These are phyloP conservation scores for Neomicropteryx cornuta DNA, from an alignment of 1,140 invertebrate genomes.

Conservation along the genomic window DNA sequence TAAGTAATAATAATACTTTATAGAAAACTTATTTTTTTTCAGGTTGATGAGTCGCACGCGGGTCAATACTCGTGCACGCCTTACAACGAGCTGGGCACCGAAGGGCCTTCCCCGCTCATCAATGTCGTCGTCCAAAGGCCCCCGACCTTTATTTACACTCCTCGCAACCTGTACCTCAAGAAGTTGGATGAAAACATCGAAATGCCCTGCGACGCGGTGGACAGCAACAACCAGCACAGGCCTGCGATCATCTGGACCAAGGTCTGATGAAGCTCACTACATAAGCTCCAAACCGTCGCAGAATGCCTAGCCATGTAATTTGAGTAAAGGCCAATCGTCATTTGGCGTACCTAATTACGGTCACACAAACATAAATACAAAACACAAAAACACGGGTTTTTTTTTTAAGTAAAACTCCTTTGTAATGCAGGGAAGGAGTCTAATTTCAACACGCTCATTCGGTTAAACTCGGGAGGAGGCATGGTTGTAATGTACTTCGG, in stretches of 20 bases:
- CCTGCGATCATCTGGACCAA: constrained; percentile 79
- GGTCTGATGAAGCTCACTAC: constrained; percentile 41
- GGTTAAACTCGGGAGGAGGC: too few relatives aligned
- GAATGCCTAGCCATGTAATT: too few relatives aligned
- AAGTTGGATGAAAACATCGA: constrained; percentile 70
- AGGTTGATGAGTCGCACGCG: constrained; percentile 64
- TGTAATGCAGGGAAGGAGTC: too few relatives aligned
- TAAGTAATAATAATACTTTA: too few relatives aligned
- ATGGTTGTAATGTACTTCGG: too few relatives aligned
- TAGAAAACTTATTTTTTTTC: constrained; percentile 7
- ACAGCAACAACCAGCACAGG: constrained; percentile 59
- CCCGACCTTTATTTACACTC: constrained; percentile 63
- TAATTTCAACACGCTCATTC: too few relatives aligned
- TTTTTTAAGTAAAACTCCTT: too few relatives aligned
- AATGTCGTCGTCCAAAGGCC: constrained; percentile 82
- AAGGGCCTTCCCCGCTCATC: constrained; percentile 73
- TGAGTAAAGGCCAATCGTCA: too few relatives aligned
- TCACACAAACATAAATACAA: too few relatives aligned
- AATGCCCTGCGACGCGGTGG: constrained; percentile 73
- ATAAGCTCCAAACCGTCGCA: too few relatives aligned
- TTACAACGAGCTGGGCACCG: constrained; percentile 78
- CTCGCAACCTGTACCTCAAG: constrained; percentile 69
- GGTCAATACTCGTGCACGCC: constrained; percentile 86
- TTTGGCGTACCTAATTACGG: too few relatives aligned
- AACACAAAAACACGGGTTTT: too few relatives aligned